phyloP scores from a whole-genome alignment of 2,797 vertebrate species.

The Sphenodon punctatus region DNA sequence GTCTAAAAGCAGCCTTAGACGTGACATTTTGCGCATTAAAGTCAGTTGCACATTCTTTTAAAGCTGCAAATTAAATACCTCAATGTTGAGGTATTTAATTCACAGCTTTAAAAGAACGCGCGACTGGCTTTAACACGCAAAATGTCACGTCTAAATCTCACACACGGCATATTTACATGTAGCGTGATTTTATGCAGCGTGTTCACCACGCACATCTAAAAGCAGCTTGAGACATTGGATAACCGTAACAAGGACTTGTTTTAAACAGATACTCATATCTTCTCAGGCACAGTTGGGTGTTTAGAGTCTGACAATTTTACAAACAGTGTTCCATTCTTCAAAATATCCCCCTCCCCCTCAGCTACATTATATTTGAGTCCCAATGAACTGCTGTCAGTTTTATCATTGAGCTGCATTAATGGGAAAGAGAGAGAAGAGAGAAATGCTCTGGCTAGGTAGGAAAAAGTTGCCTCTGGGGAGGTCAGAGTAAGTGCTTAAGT shows the following conservation, averaged over 20 bases:
- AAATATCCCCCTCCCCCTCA: conserved; percentile 40
- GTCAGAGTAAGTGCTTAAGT: conserved; percentile 5
- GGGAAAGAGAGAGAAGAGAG: conserved; percentile 2
- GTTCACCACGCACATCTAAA: too few relatives aligned
- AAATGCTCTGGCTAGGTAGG: conserved; percentile 27
- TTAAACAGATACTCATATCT: conserved; percentile 59
- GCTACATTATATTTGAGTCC: conserved; percentile 18
- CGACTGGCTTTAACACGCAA: too few relatives aligned
- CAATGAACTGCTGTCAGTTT: conserved; percentile 38
- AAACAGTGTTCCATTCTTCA: conserved; percentile 52
- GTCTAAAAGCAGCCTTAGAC: too few relatives aligned
- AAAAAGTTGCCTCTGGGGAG: conserved; percentile 16
- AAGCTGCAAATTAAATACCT: too few relatives aligned
- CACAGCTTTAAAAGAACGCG: too few relatives aligned
- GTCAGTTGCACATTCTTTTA: too few relatives aligned
- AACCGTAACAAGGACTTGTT: conserved; percentile 54
- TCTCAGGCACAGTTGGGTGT: conserved; percentile 59
- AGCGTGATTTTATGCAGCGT: too few relatives aligned
- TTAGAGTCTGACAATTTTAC: conserved; percentile 59
- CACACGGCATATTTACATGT: too few relatives aligned
- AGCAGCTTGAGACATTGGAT: too few relatives aligned
- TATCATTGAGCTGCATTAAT: conserved; percentile 52
- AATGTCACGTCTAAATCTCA: too few relatives aligned
- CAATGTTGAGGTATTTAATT: too few relatives aligned
- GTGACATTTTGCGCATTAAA: too few relatives aligned